phyloP scores from a whole-genome alignment of 2,888 invertebrate genomes.

The Punctoribates punctum region DNA sequence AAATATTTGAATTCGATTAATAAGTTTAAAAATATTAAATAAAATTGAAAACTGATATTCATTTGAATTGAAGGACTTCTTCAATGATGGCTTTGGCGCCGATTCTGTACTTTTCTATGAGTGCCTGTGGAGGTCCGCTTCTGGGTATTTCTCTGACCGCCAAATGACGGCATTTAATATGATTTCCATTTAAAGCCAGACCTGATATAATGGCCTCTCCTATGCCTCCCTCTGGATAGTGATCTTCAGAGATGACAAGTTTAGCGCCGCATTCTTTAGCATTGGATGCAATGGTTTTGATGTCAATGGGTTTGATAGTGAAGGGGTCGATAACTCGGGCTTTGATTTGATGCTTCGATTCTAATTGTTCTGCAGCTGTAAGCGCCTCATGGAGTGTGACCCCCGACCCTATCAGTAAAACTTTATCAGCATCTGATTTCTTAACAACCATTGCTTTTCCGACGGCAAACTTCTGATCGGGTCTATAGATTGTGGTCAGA shows the following conservation, averaged over 20 bases:
- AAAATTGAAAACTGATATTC: not conserved
- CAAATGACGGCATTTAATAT: constrained; percentile 59
- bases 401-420: constrained; percentile 85
- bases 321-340: constrained; percentile 89
- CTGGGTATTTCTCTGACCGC: constrained; percentile 80
- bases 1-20: not conserved
- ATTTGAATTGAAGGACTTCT: constrained; percentile 58
- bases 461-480: constrained; percentile 74
- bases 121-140: constrained; percentile 80
- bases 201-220: constrained; percentile 91
- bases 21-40: not conserved
- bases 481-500: constrained; percentile 77
- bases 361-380: constrained; percentile 72
- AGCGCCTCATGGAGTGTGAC: constrained; percentile 89
- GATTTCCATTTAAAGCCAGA: constrained; percentile 61
- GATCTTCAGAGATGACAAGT: constrained; percentile 92
- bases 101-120: constrained; percentile 85
- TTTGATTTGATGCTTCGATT: constrained; percentile 61
- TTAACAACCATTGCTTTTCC: constrained; percentile 58
- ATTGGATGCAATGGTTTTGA: constrained; percentile 67
- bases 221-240: constrained; percentile 91
- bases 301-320: constrained; percentile 92
- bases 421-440: constrained; percentile 64
- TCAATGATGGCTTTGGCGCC: constrained; percentile 72
- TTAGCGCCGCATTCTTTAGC: constrained; percentile 74